Evolutionary conservation across 2,113 vertebrate genomes (phyloP).

Genomic region (Scomber scombrus): DNA sequence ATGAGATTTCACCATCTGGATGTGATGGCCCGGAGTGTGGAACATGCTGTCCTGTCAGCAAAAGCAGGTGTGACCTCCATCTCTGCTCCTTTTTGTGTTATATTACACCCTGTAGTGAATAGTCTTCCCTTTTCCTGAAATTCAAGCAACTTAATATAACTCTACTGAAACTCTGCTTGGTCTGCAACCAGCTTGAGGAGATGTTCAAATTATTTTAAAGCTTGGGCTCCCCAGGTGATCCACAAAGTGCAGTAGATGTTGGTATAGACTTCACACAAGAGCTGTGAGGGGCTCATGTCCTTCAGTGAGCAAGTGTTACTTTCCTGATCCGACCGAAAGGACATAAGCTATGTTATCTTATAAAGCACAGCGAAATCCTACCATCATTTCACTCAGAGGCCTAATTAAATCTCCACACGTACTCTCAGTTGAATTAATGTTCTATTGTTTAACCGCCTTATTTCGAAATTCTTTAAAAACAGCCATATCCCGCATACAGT

Average conservation of each 20-base stretch:
- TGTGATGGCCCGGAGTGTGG: constrained; percentile 39
- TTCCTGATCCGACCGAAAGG: constrained; percentile 6
- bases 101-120: constrained; percentile 7
- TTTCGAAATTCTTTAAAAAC: constrained; percentile 38
- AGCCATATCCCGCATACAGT: constrained; percentile 23
- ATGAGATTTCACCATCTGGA: constrained; percentile 63
- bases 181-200: constrained; percentile 9
- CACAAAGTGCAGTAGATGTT: constrained; percentile 8
- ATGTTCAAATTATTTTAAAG: not conserved
- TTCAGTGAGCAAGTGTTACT: constrained; percentile 5
- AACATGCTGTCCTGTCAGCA: constrained; percentile 54
- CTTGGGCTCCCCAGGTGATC: not conserved
- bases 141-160: constrained; percentile 22
- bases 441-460: constrained; percentile 10
- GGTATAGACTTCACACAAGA: constrained; percentile 21
- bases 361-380: not conserved
- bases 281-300: constrained; percentile 8
- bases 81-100: constrained; percentile 12
- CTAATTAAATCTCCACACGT: constrained; percentile 3
- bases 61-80: constrained; percentile 63
- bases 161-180: not conserved
- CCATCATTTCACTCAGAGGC: constrained; percentile 21
- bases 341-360: constrained; percentile 9
- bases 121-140: not conserved
- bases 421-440: not conserved